Percentiles rank a stretch among this genome's conserved stretches.
These are phyloP conservation scores for Trachymyrmex cornetzi DNA, from an alignment of 1,140 invertebrate genomes.

Conservation along the genomic window DNA sequence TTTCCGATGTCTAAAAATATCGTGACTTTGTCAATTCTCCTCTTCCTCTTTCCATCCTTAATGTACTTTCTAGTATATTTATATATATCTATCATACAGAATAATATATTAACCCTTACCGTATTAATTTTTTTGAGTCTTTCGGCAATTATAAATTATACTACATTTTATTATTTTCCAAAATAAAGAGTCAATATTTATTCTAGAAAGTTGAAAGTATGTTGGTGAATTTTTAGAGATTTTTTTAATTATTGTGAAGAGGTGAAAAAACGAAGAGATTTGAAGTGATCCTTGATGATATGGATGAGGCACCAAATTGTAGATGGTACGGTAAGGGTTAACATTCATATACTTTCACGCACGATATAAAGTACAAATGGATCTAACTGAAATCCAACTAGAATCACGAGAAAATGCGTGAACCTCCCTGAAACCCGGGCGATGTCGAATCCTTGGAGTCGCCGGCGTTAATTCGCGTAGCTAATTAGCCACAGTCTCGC, in stretches of 20 bases:
- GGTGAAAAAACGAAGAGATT: too few relatives aligned
- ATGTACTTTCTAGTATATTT: background rate
- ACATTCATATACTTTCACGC: background rate
- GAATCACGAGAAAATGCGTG: background rate
- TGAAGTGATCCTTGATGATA: too few relatives aligned
- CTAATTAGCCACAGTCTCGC: background rate
- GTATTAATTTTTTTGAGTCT: too few relatives aligned
- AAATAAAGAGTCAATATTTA: too few relatives aligned
- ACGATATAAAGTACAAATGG: background rate
- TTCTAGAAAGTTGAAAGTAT: too few relatives aligned
- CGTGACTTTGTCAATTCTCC: conserved; percentile 4
- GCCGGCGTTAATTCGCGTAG: background rate
- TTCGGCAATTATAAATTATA: too few relatives aligned
- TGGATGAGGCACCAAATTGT: too few relatives aligned
- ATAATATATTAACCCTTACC: background rate
- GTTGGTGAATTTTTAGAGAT: too few relatives aligned
- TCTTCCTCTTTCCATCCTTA: background rate
- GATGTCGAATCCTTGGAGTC: background rate
- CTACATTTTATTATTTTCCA: too few relatives aligned
- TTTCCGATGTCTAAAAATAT: background rate
- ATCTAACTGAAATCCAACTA: background rate
- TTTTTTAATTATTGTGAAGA: too few relatives aligned
- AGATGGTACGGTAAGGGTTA: too few relatives aligned
- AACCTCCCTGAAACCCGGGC: background rate
- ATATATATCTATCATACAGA: background rate